Evolutionary conservation across 2,797 vertebrate genomes (phyloP).

Genomic region (Phoxinus dragarum): DNA sequence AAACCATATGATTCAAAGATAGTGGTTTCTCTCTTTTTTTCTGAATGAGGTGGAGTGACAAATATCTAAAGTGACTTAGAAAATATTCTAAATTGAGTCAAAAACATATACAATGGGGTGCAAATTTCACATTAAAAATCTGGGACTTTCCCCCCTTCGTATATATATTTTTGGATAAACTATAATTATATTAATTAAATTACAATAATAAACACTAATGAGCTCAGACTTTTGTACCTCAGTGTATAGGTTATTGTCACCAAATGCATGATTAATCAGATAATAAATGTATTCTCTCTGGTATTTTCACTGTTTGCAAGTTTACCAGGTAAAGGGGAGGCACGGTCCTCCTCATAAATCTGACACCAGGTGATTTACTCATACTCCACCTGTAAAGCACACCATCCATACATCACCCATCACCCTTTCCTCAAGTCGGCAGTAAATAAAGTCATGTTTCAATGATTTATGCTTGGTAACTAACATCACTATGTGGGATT

Average conservation of each 20-base stretch:
- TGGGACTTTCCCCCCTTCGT: not conserved
- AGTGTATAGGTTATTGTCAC: not conserved
- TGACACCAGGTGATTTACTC: conserved; percentile 44
- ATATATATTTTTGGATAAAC: not conserved
- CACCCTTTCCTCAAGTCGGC: conserved; percentile 22
- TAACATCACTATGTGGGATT: not conserved
- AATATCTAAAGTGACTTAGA: not conserved
- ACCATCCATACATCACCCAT: conserved; percentile 25
- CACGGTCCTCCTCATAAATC: conserved; percentile 47
- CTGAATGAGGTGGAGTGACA: not conserved
- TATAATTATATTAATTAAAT: not conserved
- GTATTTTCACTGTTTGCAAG: not conserved
- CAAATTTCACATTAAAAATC: not conserved
- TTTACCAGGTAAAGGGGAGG: conserved; percentile 53
- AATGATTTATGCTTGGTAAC: not conserved
- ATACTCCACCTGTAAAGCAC: not conserved
- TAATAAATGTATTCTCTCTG: not conserved
- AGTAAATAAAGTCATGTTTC: not conserved
- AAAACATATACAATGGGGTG: not conserved
- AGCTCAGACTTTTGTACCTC: not conserved
- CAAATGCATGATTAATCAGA: not conserved
- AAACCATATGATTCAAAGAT: conserved; percentile 58
- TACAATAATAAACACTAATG: not conserved
- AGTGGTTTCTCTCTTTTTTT: conserved; percentile 2
- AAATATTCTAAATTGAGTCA: not conserved